Percentiles rank a stretch among this genome's conserved stretches.
Evolutionary conservation across 2,113 vertebrate genomes (phyloP).

Genomic region (Chascanopsetta lugubris): DNA sequence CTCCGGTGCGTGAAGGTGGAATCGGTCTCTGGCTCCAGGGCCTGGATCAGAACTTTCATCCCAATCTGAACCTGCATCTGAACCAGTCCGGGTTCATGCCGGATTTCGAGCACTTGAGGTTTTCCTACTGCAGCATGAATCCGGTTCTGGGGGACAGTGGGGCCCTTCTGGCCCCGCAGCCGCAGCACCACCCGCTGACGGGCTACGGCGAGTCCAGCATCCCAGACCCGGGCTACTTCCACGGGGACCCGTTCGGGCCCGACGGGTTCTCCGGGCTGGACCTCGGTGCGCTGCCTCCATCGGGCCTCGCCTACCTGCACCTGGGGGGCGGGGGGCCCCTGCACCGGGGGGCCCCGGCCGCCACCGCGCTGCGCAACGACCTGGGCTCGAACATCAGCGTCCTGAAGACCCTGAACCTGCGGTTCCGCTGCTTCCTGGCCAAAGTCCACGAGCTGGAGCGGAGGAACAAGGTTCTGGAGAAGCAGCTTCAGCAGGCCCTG

Average conservation of each 20-base stretch:
- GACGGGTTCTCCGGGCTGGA: constrained; percentile 70
- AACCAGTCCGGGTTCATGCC: constrained; percentile 74
- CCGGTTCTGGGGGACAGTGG: constrained; percentile 72
- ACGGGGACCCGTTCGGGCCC: constrained; percentile 64
- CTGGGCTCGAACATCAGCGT: constrained; percentile 89
- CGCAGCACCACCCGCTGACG: constrained; percentile 60
- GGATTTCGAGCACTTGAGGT: constrained; percentile 81
- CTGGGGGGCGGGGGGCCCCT: constrained; percentile 44
- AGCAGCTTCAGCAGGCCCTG: constrained; percentile 84
- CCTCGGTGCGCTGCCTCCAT: constrained; percentile 56
- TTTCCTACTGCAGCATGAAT: constrained; percentile 80
- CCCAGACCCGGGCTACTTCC: constrained; percentile 60
- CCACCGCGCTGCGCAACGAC: constrained; percentile 82
- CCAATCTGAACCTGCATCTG: constrained; percentile 9
- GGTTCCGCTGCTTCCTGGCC: constrained; percentile 89
- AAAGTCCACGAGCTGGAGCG: constrained; percentile 90
- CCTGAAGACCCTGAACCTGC: constrained; percentile 88
- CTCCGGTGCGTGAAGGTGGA: too few relatives aligned
- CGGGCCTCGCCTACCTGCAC: constrained; percentile 67
- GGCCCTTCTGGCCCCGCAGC: constrained; percentile 61
- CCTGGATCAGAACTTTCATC: background rate
- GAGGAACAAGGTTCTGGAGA: constrained; percentile 87
- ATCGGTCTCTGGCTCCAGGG: too few relatives aligned
- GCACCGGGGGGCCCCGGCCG: constrained; percentile 75
- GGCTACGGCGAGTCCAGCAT: constrained; percentile 51